These are phyloP conservation scores for Syrrhaptes paradoxus DNA, from an alignment of 2,113 vertebrate genomes.

Conservation along the genomic window DNA sequence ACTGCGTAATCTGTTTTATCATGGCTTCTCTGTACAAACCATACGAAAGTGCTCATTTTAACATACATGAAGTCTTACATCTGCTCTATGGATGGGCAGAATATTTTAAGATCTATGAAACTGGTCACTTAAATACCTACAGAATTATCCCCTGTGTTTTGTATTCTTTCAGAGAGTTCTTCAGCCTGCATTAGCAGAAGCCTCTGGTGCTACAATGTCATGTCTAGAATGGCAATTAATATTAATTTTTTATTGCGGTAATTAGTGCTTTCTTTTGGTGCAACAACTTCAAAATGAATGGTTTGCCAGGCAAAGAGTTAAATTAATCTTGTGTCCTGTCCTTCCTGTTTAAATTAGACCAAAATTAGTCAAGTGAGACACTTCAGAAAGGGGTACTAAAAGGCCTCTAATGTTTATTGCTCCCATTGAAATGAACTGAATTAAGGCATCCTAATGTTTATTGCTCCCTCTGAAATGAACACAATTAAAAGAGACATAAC, in stretches of 20 bases:
- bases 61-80: background rate
- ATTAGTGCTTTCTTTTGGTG: background rate
- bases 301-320: slow-evolving; percentile 37
- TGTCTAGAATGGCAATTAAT: background rate
- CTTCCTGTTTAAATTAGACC: slow-evolving; percentile 17
- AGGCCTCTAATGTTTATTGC: slow-evolving; percentile 68
- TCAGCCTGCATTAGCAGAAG: background rate
- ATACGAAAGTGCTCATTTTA: background rate
- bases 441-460: slow-evolving; percentile 72
- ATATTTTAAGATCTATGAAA: background rate
- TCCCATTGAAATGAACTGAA: slow-evolving; percentile 62
- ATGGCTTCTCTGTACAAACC: background rate
- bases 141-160: background rate
- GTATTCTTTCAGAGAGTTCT: background rate
- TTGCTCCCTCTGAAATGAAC: slow-evolving; percentile 61
- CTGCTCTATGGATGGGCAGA: background rate
- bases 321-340: slow-evolving; percentile 51
- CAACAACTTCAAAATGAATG: slow-evolving; percentile 38
- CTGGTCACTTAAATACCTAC: background rate
- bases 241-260: background rate
- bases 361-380: slow-evolving; percentile 64
- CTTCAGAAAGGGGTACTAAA: slow-evolving; percentile 55
- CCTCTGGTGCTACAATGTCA: background rate
- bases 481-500: slow-evolving; percentile 62
- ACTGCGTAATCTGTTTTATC: background rate